Percentiles rank a stretch among this genome's conserved stretches.
Conservation (phyloP, 2,113 vertebrate species). For the Xiphophorus hellerii region DNA sequence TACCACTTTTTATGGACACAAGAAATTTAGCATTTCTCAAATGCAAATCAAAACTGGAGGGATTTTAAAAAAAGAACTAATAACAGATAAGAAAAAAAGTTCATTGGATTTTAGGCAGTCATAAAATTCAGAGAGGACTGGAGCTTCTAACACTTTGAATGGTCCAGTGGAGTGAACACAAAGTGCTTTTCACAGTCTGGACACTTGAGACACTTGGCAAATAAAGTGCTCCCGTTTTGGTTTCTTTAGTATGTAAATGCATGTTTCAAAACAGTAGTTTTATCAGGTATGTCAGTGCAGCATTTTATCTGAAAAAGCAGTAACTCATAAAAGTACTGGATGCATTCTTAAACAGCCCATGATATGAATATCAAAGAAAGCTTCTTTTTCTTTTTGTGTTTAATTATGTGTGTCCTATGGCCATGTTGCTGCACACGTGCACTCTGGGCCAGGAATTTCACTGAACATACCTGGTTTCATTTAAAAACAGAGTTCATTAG, state of each 20-base stretch:
- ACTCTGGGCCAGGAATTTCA: conserved; percentile 46
- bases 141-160: conserved; percentile 39
- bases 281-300: background rate
- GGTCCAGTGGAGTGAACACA: conserved; percentile 50
- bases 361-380: background rate
- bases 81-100: background rate
- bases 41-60: background rate
- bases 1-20: background rate
- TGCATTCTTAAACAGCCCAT: background rate
- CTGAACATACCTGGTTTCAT: conserved; percentile 76
- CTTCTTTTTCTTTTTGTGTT: conserved; percentile 1
- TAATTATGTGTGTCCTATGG: background rate
- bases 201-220: conserved; percentile 62
- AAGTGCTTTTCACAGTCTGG: conserved; percentile 64
- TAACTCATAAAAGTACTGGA: background rate
- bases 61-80: background rate
- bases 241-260: conserved; percentile 28
- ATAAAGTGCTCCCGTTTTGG: conserved; percentile 24
- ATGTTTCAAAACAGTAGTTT: conserved; percentile 7
- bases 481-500: conserved; percentile 80
- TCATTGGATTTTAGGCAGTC: conserved; percentile 25
- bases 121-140: conserved; percentile 38
- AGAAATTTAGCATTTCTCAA: background rate
- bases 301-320: conserved; percentile 17
- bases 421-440: conserved; percentile 24